Conservation (phyloP, 35 echinoderm and acorn worm species). For the Heliocidaris erythrogramma region DNA sequence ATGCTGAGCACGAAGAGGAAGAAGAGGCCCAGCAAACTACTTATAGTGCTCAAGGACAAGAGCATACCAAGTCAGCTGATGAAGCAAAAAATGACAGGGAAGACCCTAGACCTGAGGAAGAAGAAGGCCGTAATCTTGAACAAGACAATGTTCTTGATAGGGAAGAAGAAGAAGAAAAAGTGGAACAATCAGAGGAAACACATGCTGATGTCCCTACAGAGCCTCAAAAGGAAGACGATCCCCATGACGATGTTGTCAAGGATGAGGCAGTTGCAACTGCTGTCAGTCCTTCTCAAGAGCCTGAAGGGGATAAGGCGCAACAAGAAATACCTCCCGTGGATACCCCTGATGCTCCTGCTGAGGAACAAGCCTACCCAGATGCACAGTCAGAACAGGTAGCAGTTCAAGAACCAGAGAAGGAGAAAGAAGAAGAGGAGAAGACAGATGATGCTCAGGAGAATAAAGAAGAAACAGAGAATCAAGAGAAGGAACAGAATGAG, state of each 20-base stretch:
- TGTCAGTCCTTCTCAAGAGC: neutral
- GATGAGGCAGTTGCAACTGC: neutral
- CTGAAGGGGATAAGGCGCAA: neutral
- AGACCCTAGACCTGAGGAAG: neutral
- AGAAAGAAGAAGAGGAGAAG: slow-evolving; percentile 22
- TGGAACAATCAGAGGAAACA: neutral
- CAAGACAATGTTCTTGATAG: neutral
- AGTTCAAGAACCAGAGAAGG: neutral
- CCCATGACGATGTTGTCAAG: neutral
- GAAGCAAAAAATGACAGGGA: neutral
- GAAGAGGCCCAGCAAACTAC: neutral
- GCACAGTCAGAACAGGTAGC: neutral
- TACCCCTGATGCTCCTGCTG: slow-evolving; percentile 15
- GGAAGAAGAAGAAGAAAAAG: slow-evolving; percentile 19
- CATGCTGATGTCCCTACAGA: neutral
- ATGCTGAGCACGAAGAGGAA: slow-evolving; percentile 35
- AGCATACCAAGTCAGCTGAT: neutral
- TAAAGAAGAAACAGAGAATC: neutral
- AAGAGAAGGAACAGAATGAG: neutral
- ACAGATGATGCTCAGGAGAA: neutral
- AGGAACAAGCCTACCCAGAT: slow-evolving; percentile 16
- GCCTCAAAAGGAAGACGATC: neutral
- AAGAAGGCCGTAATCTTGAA: neutral
- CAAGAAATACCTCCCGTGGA: slow-evolving; percentile 33
- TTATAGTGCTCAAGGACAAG: neutral